phyloP scores from a whole-genome alignment of 2,888 invertebrate genomes.

The Drosophila multiciliata region DNA sequence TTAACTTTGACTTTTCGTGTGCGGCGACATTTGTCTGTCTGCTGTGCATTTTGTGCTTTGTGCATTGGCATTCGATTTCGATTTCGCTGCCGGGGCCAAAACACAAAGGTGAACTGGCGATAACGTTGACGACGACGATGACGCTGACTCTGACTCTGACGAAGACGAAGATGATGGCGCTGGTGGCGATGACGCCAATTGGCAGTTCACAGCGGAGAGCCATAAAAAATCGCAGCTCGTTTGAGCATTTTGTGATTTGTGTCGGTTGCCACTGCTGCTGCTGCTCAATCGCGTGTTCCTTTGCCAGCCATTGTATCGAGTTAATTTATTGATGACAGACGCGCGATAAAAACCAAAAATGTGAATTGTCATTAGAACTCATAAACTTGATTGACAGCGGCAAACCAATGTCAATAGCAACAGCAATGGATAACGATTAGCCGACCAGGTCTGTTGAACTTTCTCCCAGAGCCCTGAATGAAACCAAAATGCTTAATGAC shows the following conservation, averaged over 20 bases:
- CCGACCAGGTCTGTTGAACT: conserved; percentile 51
- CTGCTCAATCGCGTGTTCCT: conserved; percentile 74
- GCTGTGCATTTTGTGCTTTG: conserved; percentile 40
- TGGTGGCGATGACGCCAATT: conserved; percentile 53
- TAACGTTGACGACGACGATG: conserved; percentile 19
- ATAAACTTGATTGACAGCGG: conserved; percentile 73
- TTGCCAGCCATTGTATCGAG: conserved; percentile 74
- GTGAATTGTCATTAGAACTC: conserved; percentile 82
- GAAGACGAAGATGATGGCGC: conserved; percentile 20
- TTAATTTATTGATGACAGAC: conserved; percentile 84
- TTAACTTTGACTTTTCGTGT: conserved; percentile 71
- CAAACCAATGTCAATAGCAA: conserved; percentile 17
- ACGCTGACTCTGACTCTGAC: conserved; percentile 24
- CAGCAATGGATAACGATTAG: conserved; percentile 42
- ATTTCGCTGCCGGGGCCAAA: conserved; percentile 34
- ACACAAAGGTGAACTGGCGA: conserved; percentile 78
- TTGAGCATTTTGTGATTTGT: conserved; percentile 76
- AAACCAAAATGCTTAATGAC: neutral
- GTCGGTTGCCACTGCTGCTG: conserved; percentile 33
- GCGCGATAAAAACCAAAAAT: conserved; percentile 81
- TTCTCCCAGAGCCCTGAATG: neutral
- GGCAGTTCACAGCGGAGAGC: conserved; percentile 46
- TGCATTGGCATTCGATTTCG: conserved; percentile 69
- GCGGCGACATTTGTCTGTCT: conserved; percentile 59
- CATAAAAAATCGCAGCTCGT: conserved; percentile 80